Percentiles rank a stretch among this genome's conserved stretches.
Conservation (phyloP, 2,888 invertebrate species). For the Yponomeuta evonymella region DNA sequence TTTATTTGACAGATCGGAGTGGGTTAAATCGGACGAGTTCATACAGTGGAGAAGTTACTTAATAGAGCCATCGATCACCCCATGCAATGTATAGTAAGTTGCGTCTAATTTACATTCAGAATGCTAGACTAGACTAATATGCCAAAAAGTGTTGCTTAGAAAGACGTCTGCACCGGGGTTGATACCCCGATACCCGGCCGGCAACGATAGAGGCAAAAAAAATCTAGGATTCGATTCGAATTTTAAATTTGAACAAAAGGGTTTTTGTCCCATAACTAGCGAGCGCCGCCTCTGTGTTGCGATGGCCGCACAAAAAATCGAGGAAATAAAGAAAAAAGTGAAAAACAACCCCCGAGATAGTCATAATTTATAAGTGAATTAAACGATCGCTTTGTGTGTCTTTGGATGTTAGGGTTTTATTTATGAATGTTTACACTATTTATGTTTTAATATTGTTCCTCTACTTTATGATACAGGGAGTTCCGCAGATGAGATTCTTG, state of each 20-base stretch:
- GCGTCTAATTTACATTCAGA: no score
- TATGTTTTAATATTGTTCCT: conserved; percentile 68
- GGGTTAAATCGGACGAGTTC: no score
- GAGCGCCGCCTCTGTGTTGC: conserved; percentile 59
- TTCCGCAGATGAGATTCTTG: neutral
- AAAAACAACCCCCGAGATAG: conserved; percentile 65
- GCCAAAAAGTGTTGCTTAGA: neutral
- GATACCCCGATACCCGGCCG: conserved; percentile 47
- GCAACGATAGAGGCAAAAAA: conserved; percentile 27
- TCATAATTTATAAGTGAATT: conserved; percentile 70
- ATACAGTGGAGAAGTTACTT: no score
- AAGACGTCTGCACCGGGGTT: conserved; percentile 37
- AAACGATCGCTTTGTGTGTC: conserved; percentile 62
- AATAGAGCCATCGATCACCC: no score
- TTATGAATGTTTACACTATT: conserved; percentile 74
- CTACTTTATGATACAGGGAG: conserved; percentile 50
- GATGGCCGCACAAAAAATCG: conserved; percentile 45
- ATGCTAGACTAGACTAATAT: neutral
- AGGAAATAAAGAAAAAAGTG: conserved; percentile 59
- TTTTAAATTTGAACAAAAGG: conserved; percentile 61
- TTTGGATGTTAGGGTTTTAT: conserved; percentile 68
- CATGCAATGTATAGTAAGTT: no score
- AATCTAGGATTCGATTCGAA: conserved; percentile 31
- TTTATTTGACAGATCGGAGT: no score
- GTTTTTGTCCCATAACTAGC: conserved; percentile 55